Evolutionary conservation across 2,797 vertebrate genomes (phyloP).

Genomic region (Falco biarmicus): DNA sequence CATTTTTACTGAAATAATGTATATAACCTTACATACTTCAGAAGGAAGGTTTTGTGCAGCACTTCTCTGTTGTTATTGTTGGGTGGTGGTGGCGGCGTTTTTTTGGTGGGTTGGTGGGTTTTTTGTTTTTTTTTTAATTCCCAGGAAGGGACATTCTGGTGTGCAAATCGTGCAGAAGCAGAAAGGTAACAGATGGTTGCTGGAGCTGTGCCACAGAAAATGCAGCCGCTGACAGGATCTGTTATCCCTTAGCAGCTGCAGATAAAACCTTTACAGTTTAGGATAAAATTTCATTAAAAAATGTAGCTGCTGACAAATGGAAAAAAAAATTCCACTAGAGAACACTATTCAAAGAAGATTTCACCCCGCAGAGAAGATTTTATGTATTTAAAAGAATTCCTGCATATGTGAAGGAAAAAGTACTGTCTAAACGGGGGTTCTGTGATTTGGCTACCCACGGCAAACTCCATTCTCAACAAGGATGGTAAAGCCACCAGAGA

Average conservation of each 20-base stretch:
- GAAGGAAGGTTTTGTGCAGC: background rate
- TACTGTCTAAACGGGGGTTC: background rate
- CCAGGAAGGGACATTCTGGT: background rate
- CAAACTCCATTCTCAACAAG: background rate
- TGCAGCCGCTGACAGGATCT: background rate
- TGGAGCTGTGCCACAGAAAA: background rate
- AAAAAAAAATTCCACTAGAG: background rate
- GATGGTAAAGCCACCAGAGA: background rate
- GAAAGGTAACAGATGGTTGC: conserved; percentile 8
- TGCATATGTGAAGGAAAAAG: background rate
- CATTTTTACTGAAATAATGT: background rate
- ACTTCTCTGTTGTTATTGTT: background rate
- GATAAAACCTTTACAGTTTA: conserved; percentile 25
- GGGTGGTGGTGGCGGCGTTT: too few species aligned
- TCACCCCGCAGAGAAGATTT: background rate
- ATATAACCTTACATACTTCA: background rate
- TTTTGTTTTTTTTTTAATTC: background rate
- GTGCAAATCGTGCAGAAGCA: background rate
- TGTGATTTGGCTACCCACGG: background rate
- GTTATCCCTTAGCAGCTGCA: background rate
- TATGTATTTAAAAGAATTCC: background rate
- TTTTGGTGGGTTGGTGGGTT: too few species aligned
- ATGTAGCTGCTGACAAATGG: background rate
- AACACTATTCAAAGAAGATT: background rate
- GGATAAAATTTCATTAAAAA: conserved; percentile 18